Base-by-base conservation (phyloP, 2,113 vertebrate genomes). In the Sinocyclocheilus maitianheensis region DNA sequence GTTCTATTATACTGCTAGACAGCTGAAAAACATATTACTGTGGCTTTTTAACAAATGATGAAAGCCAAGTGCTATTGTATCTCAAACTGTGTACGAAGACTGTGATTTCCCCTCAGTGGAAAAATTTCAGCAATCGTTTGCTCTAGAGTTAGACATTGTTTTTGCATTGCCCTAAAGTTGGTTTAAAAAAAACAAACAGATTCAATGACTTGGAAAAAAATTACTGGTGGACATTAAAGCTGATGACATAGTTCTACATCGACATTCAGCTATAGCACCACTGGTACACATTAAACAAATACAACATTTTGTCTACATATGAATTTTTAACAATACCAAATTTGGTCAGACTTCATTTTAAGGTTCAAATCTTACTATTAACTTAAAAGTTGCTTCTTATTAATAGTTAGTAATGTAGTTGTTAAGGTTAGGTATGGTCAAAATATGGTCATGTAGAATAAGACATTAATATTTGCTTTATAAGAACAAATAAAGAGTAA, bases 1-100 rank as follows among this genome's bases (percentile, higher is more conserved):
- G 76, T 83, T 83, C 26, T 87, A 75, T 75, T 79, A 77, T 85
- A 85, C 75, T 34, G 43, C 85, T 77, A 82, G 77, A 69, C 30
- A 81, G 53, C 26, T 77, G 76, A 88, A 87, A 86, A 83, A 10
- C 34, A 37, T 46, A 84, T 80, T 76, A 88, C 62, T 74, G n/a
- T 40, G 51, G 67, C 55, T 65, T 90, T 81, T 84, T 51, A 71
- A 65, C 26, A 53, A 34, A 69, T 84, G 67, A 84, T 79, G 55
- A 86, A 85, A 81, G 60, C 63, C 60, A 53, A 71, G 9, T 9
- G 69, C 24, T 80, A 67, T 67, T 62, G 75, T 67, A 30, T n/a
- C 43, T 30, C 8, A 6, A 81, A 40, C 18, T 13, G 77, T 78
- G 51, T 79, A 18, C 26, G 12, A 55, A n/a, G 10, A 58, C n/a